A percentile compares a stretch with the other conserved stretches of the same genome.
phyloP scores from a whole-genome alignment of 2,113 vertebrate genomes.

The Gavia stellata region DNA sequence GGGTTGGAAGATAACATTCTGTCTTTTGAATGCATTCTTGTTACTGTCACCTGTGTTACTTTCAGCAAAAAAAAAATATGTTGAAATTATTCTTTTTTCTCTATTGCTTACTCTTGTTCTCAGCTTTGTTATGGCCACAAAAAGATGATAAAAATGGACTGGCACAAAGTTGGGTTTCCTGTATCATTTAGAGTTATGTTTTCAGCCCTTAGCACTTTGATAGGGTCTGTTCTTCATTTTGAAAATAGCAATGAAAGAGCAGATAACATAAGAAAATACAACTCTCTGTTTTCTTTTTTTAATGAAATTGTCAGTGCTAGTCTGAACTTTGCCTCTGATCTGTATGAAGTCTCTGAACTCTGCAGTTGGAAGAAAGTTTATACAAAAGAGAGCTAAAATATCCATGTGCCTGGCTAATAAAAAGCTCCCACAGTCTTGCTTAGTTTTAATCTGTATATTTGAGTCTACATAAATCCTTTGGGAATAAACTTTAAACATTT shows the following conservation, averaged over 20 bases:
- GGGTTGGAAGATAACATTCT: slow-evolving; percentile 39
- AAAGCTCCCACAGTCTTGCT: not conserved
- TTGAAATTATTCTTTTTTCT: slow-evolving; percentile 8
- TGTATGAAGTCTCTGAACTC: slow-evolving; percentile 22
- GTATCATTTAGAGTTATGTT: slow-evolving; percentile 41
- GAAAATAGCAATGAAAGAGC: slow-evolving; percentile 39
- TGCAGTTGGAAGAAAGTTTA: not conserved
- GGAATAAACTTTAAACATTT: slow-evolving; percentile 14
- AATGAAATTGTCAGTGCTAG: slow-evolving; percentile 37
- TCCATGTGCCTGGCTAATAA: not conserved
- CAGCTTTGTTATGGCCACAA: slow-evolving; percentile 44
- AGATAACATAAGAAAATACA: slow-evolving; percentile 34
- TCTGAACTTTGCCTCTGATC: slow-evolving; percentile 37
- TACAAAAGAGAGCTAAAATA: slow-evolving; percentile 6
- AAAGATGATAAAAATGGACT: slow-evolving; percentile 50
- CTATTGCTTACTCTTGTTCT: slow-evolving; percentile 47
- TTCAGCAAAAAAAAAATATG: not conserved
- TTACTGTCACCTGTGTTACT: not conserved
- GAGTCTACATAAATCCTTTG: not conserved
- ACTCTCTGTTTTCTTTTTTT: not conserved
- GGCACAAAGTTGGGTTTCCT: slow-evolving; percentile 21
- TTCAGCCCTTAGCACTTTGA: slow-evolving; percentile 34
- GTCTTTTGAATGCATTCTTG: slow-evolving; percentile 15
- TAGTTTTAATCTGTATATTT: slow-evolving; percentile 22
- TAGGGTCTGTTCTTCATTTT: slow-evolving; percentile 48